These are phyloP conservation scores for Hippocampus barbouri DNA, from an alignment of 2,113 vertebrate species.

Conservation along the genomic window DNA sequence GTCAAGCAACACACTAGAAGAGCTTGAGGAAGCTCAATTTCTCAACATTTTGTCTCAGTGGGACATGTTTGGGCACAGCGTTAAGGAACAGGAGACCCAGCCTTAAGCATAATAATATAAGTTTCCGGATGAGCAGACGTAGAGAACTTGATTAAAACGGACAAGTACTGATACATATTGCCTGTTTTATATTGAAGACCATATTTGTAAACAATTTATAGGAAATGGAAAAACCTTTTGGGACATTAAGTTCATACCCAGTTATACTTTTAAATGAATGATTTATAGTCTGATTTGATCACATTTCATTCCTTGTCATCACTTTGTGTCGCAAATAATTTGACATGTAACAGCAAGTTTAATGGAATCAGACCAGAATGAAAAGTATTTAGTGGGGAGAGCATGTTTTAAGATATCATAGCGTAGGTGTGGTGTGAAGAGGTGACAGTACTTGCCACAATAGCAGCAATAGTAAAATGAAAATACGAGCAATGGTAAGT, in stretches of 20 bases:
- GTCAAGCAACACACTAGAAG: neutral
- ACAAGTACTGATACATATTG: neutral
- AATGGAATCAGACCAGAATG: neutral
- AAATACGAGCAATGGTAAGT: too few species aligned
- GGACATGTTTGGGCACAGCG: neutral
- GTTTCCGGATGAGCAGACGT: neutral
- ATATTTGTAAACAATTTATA: neutral
- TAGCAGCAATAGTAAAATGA: neutral
- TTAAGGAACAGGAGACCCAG: neutral
- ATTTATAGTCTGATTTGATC: neutral
- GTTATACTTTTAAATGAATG: neutral
- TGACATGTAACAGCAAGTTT: constrained; percentile 6
- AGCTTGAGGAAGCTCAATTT: neutral
- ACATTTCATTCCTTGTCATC: constrained; percentile 1
- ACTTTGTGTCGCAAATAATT: neutral
- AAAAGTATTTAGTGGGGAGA: constrained; percentile 2
- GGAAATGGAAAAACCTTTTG: neutral
- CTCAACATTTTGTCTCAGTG: neutral
- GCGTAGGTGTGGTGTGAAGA: neutral
- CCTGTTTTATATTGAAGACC: neutral
- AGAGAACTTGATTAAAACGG: neutral
- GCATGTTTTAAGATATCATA: neutral
- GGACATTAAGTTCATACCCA: neutral
- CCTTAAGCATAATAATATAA: neutral
- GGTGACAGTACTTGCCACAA: neutral